Base-by-base conservation (phyloP, 2,888 invertebrate species). In the Mesodorylaimus sp. region DNA sequence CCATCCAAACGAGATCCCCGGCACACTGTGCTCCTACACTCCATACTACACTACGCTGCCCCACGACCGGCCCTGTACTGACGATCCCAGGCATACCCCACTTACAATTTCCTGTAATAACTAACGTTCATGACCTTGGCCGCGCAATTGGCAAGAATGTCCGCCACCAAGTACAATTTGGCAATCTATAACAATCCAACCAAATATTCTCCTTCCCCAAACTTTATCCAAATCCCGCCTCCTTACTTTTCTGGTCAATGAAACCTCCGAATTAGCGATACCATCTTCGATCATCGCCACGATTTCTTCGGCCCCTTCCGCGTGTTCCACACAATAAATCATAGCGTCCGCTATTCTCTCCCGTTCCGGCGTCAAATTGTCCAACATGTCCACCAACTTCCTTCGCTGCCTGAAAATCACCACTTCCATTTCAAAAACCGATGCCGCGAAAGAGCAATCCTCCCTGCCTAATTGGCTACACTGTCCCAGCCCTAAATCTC, bases 291-390 rank as follows among this genome's bases (percentile, higher is more conserved):
- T 78, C 68, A 88, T 89, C 57, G 84, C 83, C 45, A 85, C 82
- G 54, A 99, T 82, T 74, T 97, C 95, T 64, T 84, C 86, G 1
- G 93, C 91, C 27, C 89, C 87, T 69, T 93, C 93, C 24, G 91
- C 88, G 70, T 97, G 93, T 67, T 95, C 91, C 54, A 99, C 82
- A 69, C 95, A 97, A 77, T 91, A 99, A 47, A 95, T 83, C 97
- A 99, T 99, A 19, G 83, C 83, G 66, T 89, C 91, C 5, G 83
- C 91, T 52, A 97, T 29, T 32, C 37, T 48, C 3, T 21, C 36
- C 50, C 83, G 76, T 61, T 83, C 80, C 1, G 86, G 83, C 0
- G 80, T 79, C 62, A 95, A 74, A 54, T 79, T 79, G 21, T 91
- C 77, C 57, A 97, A 75, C 61, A 93, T 73, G 69, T 88, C 84